Evolutionary conservation across 2,888 invertebrate genomes (phyloP), one percentile per base, ranked within the genome.

Genomic region (Caenorhabditis sp.): DNA sequence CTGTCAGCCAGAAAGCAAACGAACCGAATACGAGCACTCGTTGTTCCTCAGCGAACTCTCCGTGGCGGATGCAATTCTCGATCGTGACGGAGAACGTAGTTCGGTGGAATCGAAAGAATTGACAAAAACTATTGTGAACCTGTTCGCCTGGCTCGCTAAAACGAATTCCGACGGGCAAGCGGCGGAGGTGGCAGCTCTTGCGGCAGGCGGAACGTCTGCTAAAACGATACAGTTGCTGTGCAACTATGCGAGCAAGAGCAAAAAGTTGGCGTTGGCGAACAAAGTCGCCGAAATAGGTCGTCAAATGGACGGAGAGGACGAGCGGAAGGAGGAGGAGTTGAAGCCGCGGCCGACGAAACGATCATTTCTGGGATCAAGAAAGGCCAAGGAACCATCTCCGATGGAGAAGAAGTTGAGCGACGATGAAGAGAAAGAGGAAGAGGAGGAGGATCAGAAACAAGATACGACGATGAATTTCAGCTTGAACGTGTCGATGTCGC

Each of bases 181-280:
- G 1, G 81, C 73, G 5, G 87, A 87, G 41, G 48, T 87, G 39
- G 85, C 85, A 5, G 45, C 76, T 13, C 41, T 84, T 7, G 78
- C 82, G 11, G 32, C 22, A 20, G 22, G 43, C 3, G 35, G 45
- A 9, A 11, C 37, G 30, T 7, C 77, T 6, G 32, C 78, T 11
- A 80, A 78, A 55, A 74, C 80, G 32, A 80, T 81, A n/a, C n/a
- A n/a, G n/a, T n/a, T n/a, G n/a, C n/a, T 82, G 41, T 65, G 62
- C 61, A 87, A 82, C 45, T 86, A 83, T 43, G 87, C 87, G 6
- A 73, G 81, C 27, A 83, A 80, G 35, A 61, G 53, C 22, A 77
- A 77, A n/a, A 80, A 80, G 30, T 15, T 66, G 11, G 74, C 72
- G 11, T 43, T 87, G 17, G 61, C 80, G n/a, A 81, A 86, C 8